Evolutionary conservation across 92 coral and sea anemone species (phyloP).

Genomic region (Pocillopora meandrina): DNA sequence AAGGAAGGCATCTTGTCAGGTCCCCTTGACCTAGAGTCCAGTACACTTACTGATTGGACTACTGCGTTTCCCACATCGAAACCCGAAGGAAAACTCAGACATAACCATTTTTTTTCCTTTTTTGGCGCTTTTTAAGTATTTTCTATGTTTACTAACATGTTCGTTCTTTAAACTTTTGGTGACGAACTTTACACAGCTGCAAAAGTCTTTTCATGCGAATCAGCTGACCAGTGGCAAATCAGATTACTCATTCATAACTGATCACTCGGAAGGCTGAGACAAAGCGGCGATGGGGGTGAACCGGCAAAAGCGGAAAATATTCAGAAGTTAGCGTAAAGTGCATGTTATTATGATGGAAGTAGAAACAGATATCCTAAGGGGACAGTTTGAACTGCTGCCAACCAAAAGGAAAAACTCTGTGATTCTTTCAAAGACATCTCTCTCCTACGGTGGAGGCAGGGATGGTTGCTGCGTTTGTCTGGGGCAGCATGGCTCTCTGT

Average conservation of each 20-base stretch:
- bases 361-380: constrained; percentile 59
- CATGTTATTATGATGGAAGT: not conserved
- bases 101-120: too few species aligned
- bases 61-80: too few species aligned
- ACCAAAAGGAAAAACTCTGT: constrained; percentile 44
- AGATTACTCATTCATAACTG: too few species aligned
- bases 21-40: too few species aligned
- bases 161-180: not conserved
- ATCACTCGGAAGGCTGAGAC: not conserved
- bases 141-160: too few species aligned
- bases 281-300: not conserved
- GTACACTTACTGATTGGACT: too few species aligned
- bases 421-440: constrained; percentile 39
- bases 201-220: not conserved
- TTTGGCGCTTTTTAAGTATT: too few species aligned
- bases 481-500: constrained; percentile 17
- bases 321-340: not conserved
- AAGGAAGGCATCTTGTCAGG: too few species aligned
- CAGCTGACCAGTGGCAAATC: constrained; percentile 9
- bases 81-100: too few species aligned
- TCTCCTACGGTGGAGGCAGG: not conserved
- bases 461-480: constrained; percentile 8
- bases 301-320: not conserved
- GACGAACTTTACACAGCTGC: not conserved
- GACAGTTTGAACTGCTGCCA: constrained; percentile 70